Evolutionary conservation across 2,113 vertebrate species (phyloP).

Genomic region (Anhinga anhinga): DNA sequence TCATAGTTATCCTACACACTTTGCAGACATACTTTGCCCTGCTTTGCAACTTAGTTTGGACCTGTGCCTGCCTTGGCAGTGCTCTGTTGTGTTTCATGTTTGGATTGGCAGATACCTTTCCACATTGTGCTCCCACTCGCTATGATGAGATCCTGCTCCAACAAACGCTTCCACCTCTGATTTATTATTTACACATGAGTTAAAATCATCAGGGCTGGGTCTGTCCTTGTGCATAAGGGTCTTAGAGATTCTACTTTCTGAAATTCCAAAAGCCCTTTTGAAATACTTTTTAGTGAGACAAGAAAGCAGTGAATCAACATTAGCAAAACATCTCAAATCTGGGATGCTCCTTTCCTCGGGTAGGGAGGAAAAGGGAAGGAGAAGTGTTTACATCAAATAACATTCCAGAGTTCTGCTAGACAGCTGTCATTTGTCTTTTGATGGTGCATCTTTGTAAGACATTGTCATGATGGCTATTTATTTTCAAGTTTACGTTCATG

Average conservation of each 20-base stretch:
- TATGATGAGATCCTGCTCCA: constrained; percentile 1
- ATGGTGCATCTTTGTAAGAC: neutral
- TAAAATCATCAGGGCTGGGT: neutral
- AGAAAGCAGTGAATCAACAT: neutral
- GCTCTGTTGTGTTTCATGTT: constrained; percentile 35
- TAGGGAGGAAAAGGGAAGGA: neutral
- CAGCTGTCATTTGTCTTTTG: neutral
- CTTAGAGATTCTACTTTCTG: neutral
- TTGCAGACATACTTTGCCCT: neutral
- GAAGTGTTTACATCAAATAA: neutral
- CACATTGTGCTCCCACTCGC: neutral
- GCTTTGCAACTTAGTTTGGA: constrained; percentile 9
- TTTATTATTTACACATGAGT: constrained; percentile 29
- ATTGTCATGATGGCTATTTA: neutral
- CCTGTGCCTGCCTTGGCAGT: neutral
- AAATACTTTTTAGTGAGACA: neutral
- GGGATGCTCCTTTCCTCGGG: neutral
- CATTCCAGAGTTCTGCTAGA: neutral
- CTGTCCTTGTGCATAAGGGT: neutral
- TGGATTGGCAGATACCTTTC: constrained; percentile 37
- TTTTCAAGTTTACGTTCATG: neutral
- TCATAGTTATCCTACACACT: neutral
- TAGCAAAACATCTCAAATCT: neutral
- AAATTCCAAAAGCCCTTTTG: neutral
- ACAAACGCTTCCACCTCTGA: constrained; percentile 5